A percentile compares a stretch with the other conserved stretches of the same genome.
Evolutionary conservation across 2,113 vertebrate genomes (phyloP).

Genomic region (Chionomys nivalis): DNA sequence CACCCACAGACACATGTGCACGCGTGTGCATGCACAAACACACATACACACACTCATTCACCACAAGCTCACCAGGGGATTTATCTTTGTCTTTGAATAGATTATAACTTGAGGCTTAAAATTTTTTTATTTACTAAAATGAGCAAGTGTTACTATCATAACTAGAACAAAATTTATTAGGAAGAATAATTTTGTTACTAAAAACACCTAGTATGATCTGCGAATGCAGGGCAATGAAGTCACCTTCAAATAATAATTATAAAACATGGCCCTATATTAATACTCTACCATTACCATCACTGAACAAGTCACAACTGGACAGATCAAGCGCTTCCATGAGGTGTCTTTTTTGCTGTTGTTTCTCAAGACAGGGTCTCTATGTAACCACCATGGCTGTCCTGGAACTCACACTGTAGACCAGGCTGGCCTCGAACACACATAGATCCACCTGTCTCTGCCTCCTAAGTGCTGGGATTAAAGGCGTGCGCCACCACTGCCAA

Average conservation of each 20-base stretch:
- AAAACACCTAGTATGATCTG: background rate
- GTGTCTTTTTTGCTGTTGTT: background rate
- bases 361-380: no score
- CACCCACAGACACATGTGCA: no score
- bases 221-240: background rate
- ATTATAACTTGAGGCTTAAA: background rate
- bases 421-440: no score
- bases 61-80: constrained; percentile 8
- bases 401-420: no score
- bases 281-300: background rate
- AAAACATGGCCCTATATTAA: background rate
- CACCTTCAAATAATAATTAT: background rate
- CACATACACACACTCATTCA: background rate
- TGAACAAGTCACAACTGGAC: constrained; percentile 20
- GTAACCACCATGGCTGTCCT: no score
- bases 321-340: background rate
- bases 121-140: constrained; percentile 43
- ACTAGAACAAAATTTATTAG: constrained; percentile 5
- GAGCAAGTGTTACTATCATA: background rate
- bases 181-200: constrained; percentile 27
- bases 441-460: no score
- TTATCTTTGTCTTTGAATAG: constrained; percentile 25
- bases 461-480: no score
- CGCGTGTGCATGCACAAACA: background rate
- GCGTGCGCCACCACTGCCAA: no score